A percentile compares a stretch with the other conserved stretches of the same genome.
These are phyloP conservation scores for Thomomys bottae DNA, from an alignment of 2,113 vertebrate species.

Conservation along the genomic window DNA sequence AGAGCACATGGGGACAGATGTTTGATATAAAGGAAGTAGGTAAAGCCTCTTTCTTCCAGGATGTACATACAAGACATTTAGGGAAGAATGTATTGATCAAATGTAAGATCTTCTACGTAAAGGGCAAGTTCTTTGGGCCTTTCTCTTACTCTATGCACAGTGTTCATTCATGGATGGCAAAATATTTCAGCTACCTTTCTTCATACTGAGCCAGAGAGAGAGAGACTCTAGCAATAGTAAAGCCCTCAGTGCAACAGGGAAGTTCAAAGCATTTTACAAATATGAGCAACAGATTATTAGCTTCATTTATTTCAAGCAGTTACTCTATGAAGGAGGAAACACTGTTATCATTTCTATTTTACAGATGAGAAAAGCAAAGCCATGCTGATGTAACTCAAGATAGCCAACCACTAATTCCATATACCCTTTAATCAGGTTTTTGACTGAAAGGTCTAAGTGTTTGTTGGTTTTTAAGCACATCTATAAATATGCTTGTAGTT, in stretches of 20 bases:
- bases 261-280: neutral
- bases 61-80: neutral
- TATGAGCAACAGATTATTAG: constrained; percentile 27
- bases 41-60: neutral
- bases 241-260: neutral
- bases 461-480: neutral
- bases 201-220: neutral
- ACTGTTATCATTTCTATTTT: constrained; percentile 50
- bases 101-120: neutral
- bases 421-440: neutral
- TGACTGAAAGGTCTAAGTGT: neutral
- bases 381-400: constrained; percentile 3
- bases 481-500: neutral
- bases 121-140: neutral
- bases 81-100: neutral
- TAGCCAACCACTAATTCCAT: neutral
- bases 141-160: neutral
- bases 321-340: constrained; percentile 1
- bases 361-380: constrained; percentile 29
- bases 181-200: neutral
- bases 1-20: neutral
- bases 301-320: constrained; percentile 37
- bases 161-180: neutral
- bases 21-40: neutral
- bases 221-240: neutral